These are phyloP conservation scores for Anthrax anthrax DNA, from an alignment of 2,888 invertebrate genomes.

Conservation along the genomic window DNA sequence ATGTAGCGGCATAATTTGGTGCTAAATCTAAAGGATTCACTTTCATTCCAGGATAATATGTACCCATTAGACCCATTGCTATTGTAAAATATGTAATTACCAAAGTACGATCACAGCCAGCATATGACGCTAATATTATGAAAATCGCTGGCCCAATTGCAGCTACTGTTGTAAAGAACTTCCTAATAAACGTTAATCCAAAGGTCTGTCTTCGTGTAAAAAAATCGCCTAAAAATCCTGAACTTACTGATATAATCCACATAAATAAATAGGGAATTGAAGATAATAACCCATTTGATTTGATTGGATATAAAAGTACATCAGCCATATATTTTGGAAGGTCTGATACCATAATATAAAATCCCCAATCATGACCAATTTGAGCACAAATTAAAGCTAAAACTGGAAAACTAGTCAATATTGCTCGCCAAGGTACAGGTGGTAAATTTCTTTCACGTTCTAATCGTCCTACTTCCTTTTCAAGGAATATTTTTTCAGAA, in stretches of 20 bases:
- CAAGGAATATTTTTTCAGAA: conserved; percentile 51
- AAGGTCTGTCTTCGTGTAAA: conserved; percentile 44
- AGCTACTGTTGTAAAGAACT: conserved; percentile 48
- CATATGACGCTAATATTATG: conserved; percentile 52
- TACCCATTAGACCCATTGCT: conserved; percentile 55
- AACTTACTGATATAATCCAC: conserved; percentile 44
- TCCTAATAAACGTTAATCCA: conserved; percentile 42
- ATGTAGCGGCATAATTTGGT: conserved; percentile 48
- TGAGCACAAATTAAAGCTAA: conserved; percentile 65
- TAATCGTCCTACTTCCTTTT: conserved; percentile 45
- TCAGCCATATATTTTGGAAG: conserved; percentile 49
- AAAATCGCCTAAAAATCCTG: conserved; percentile 55
- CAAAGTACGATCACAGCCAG: conserved; percentile 45
- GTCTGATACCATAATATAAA: conserved; percentile 50
- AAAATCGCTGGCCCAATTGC: conserved; percentile 53
- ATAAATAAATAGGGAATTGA: conserved; percentile 46
- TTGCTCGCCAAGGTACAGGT: conserved; percentile 55
- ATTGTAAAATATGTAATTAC: conserved; percentile 49
- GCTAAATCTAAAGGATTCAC: conserved; percentile 49
- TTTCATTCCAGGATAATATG: conserved; percentile 54
- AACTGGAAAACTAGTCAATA: conserved; percentile 52
- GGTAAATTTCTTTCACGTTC: conserved; percentile 40
- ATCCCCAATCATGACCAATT: conserved; percentile 51
- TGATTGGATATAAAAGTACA: conserved; percentile 44
- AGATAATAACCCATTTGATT: conserved; percentile 44